A percentile compares a stretch with the other conserved stretches of the same genome.
Evolutionary conservation across 2,113 vertebrate genomes (phyloP).

Genomic region (Diglossa brunneiventris): DNA sequence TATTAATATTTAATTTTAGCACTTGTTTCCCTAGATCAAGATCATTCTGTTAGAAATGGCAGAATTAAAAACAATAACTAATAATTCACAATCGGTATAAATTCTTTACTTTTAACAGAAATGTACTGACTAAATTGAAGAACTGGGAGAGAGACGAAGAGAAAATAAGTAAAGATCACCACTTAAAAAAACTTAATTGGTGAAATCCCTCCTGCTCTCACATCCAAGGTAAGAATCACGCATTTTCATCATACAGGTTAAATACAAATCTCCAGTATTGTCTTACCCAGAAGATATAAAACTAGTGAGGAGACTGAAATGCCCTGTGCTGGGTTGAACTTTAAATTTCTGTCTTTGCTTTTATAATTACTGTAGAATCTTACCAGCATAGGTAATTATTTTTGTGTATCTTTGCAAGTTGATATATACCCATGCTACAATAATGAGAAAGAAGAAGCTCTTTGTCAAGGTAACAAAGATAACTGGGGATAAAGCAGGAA

Average conservation of each 20-base stretch:
- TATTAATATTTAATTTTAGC: background rate
- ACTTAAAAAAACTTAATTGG: background rate
- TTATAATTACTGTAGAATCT: background rate
- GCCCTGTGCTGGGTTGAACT: background rate
- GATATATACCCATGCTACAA: constrained; percentile 17
- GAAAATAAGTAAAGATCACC: background rate
- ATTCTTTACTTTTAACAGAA: background rate
- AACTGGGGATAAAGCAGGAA: constrained; percentile 4
- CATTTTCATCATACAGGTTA: background rate
- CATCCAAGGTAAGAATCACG: background rate
- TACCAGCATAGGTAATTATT: background rate
- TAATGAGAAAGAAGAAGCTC: background rate
- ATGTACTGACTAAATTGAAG: background rate
- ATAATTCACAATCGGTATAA: background rate
- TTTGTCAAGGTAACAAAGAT: background rate
- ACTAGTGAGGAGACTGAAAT: background rate
- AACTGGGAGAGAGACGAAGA: background rate
- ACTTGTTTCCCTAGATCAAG: background rate
- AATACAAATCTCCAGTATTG: background rate
- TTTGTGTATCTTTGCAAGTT: background rate
- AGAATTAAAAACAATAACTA: background rate
- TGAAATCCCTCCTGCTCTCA: background rate
- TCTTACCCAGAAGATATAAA: background rate
- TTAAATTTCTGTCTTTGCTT: background rate
- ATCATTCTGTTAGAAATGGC: background rate